phyloP scores from a whole-genome alignment of 2,797 vertebrate species.

The Telmatherina bonti region DNA sequence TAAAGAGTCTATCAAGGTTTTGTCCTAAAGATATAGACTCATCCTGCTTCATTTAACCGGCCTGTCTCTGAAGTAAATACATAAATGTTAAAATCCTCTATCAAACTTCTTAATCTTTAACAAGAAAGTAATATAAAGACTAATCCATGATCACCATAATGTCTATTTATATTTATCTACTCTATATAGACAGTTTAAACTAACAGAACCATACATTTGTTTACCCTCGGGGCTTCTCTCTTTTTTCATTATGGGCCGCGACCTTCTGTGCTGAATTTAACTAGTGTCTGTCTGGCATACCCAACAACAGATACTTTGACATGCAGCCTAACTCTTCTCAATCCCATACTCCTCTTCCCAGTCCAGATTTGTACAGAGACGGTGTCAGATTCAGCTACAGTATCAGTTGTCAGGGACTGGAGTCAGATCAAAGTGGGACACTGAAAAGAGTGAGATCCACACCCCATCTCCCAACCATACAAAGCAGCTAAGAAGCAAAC shows the following conservation, averaged over 20 bases:
- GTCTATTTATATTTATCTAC: slow-evolving; percentile 7
- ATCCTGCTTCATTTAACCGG: neutral
- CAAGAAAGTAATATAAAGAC: neutral
- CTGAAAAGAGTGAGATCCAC: slow-evolving; percentile 79
- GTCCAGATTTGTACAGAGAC: slow-evolving; percentile 64
- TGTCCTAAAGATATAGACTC: neutral
- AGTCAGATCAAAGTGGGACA: slow-evolving; percentile 79
- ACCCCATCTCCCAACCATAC: slow-evolving; percentile 67
- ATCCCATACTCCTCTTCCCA: slow-evolving; percentile 64
- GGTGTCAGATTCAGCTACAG: slow-evolving; percentile 74
- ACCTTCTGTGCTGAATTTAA: slow-evolving; percentile 63
- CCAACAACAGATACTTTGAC: slow-evolving; percentile 66
- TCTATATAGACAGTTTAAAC: slow-evolving; percentile 7
- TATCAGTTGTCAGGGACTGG: slow-evolving; percentile 79
- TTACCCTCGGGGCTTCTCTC: slow-evolving; percentile 40
- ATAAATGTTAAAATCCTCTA: neutral
- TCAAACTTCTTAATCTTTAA: neutral
- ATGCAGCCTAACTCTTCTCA: slow-evolving; percentile 51
- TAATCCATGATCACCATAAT: neutral
- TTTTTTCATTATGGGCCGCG: slow-evolving; percentile 34
- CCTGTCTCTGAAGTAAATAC: neutral
- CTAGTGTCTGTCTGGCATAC: slow-evolving; percentile 62
- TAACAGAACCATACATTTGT: slow-evolving; percentile 37
- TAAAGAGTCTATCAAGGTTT: neutral
- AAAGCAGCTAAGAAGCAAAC: slow-evolving; percentile 67